A percentile compares a stretch with the other conserved stretches of the same genome.
phyloP scores from a whole-genome alignment of 2,113 vertebrate genomes.

The Poecile atricapillus region DNA sequence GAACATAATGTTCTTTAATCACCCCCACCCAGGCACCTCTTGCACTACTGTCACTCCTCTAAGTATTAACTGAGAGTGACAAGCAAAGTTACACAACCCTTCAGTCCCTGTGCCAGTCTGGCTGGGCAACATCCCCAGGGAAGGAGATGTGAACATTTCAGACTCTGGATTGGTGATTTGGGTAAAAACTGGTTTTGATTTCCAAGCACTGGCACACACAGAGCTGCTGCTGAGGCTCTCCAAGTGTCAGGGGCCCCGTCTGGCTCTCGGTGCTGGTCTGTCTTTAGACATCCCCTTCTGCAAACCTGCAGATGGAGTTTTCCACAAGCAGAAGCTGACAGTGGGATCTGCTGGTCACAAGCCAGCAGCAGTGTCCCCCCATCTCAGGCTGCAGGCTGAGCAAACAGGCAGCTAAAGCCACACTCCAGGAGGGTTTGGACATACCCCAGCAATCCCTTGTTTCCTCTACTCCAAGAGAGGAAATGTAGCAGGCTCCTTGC shows the following conservation, averaged over 20 bases:
- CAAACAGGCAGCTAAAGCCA: not conserved
- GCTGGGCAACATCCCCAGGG: not conserved
- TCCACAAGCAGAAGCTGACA: slow-evolving; percentile 2
- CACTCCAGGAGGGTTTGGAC: not conserved
- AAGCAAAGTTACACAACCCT: not conserved
- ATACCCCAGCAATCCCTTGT: not conserved
- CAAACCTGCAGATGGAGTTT: slow-evolving; percentile 39
- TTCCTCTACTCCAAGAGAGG: not conserved
- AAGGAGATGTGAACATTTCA: not conserved
- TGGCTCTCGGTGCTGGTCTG: not conserved
- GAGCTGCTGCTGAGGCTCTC: not conserved
- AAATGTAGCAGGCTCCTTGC: not conserved
- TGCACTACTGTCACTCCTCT: not conserved
- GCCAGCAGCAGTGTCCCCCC: not conserved
- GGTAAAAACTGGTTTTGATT: not conserved
- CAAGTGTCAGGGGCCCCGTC: not conserved
- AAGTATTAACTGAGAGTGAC: accelerated
- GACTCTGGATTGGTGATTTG: not conserved
- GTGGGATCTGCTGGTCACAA: accelerated
- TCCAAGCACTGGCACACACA: not conserved
- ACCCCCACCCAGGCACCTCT: not conserved
- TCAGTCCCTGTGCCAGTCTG: not conserved
- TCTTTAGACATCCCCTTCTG: not conserved
- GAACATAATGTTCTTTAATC: not conserved
- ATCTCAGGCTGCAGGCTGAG: not conserved